phyloP scores from a whole-genome alignment of 2,888 invertebrate genomes.

The Coelopa pilipes region DNA sequence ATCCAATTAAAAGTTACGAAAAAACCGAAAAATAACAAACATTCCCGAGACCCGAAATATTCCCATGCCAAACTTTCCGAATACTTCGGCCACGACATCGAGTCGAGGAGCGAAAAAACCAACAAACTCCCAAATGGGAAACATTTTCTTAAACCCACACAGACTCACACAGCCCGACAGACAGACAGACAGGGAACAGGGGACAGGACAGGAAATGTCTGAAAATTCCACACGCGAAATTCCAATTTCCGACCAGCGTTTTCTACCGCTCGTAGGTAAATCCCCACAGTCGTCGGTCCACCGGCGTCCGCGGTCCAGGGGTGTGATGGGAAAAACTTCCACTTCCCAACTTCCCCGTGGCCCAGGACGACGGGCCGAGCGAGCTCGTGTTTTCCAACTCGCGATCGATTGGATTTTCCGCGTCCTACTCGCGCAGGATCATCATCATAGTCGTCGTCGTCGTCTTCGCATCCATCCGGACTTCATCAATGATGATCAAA shows the following conservation, averaged over 20 bases:
- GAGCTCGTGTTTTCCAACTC: slow-evolving; percentile 4
- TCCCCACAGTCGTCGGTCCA: too few relatives aligned
- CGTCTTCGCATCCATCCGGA: slow-evolving; percentile 39
- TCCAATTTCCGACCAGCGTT: slow-evolving; percentile 35
- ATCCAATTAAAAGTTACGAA: slow-evolving; percentile 23
- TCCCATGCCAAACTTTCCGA: slow-evolving; percentile 28
- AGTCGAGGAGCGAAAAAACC: slow-evolving; percentile 1
- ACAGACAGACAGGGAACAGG: neutral
- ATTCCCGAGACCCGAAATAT: slow-evolving; percentile 25
- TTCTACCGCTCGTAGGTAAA: neutral
- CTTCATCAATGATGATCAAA: slow-evolving; percentile 45
- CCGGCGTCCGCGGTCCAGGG: neutral
- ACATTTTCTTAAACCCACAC: slow-evolving; percentile 39
- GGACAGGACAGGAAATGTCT: slow-evolving; percentile 23
- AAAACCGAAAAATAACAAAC: slow-evolving; percentile 28
- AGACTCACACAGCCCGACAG: too few relatives aligned
- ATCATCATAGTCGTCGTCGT: slow-evolving; percentile 46
- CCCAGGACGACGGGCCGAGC: neutral
- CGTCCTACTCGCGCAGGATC: neutral
- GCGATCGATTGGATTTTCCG: slow-evolving; percentile 48
- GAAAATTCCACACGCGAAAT: slow-evolving; percentile 35
- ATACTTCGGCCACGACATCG: too few relatives aligned
- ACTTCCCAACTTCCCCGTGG: slow-evolving; percentile 23
- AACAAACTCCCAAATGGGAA: slow-evolving; percentile 19
- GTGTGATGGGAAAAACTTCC: slow-evolving; percentile 39